phyloP scores from a whole-genome alignment of 2,888 invertebrate species.

The Macrophya alboannulata region DNA sequence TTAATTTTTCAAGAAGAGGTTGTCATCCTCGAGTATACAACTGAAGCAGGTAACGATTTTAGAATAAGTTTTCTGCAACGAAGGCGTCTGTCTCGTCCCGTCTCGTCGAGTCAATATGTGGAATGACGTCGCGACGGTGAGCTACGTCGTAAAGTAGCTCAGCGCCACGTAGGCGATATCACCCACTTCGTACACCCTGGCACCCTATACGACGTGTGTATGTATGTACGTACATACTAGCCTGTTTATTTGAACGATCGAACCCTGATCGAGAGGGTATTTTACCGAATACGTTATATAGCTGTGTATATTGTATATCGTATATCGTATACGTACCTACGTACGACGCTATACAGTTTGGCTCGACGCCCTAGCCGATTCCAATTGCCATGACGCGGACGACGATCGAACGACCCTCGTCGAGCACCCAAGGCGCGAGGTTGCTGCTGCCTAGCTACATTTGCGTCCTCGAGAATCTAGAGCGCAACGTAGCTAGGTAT shows the following conservation, averaged over 20 bases:
- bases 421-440: neutral
- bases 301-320: neutral
- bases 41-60: neutral
- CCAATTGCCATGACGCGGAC: constrained; percentile 37
- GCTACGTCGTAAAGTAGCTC: neutral
- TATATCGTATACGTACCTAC: neutral
- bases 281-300: neutral
- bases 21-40: neutral
- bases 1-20: neutral
- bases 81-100: constrained; percentile 11
- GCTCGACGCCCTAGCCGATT: constrained; percentile 38
- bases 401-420: constrained; percentile 34
- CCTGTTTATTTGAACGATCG: constrained; percentile 34
- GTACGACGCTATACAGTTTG: neutral
- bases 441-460: constrained; percentile 1
- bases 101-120: neutral
- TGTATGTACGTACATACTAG: neutral
- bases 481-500: constrained; percentile 23
- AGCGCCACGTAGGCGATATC: neutral
- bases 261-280: constrained; percentile 2
- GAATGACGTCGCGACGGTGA: neutral
- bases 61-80: constrained; percentile 2
- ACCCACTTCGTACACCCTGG: no score
- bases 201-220: neutral
- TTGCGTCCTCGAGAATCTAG: constrained; percentile 33